Evolutionary conservation across 1,140 invertebrate genomes (phyloP).

Genomic region (Drosophila nasuta): DNA sequence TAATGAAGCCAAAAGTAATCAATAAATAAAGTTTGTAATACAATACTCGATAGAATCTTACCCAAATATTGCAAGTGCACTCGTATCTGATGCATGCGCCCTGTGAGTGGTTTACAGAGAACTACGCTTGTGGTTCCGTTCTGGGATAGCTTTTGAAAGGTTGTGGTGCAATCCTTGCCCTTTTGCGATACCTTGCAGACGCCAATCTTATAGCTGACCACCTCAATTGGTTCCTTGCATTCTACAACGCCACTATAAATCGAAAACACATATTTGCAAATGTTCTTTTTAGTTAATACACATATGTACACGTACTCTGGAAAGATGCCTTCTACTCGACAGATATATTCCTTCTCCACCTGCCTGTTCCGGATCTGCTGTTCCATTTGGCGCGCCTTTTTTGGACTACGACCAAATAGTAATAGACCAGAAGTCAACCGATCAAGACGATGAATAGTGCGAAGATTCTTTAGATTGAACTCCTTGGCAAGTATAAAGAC

Average conservation of each 20-base stretch:
- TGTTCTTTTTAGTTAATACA: neutral
- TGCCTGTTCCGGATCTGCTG: slow-evolving; percentile 96
- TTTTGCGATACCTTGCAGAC: slow-evolving; percentile 96
- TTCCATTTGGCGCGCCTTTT: slow-evolving; percentile 96
- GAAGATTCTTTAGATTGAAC: slow-evolving; percentile 96
- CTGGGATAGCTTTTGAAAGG: slow-evolving; percentile 94
- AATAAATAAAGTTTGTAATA: neutral
- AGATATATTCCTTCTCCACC: slow-evolving; percentile 98
- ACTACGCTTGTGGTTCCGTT: slow-evolving; percentile 97
- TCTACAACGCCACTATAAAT: slow-evolving; percentile 87
- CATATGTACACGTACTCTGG: slow-evolving; percentile 91
- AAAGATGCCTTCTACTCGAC: slow-evolving; percentile 98
- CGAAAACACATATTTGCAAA: neutral
- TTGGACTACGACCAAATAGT: slow-evolving; percentile 96
- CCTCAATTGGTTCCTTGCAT: slow-evolving; percentile 96
- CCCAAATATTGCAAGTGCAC: slow-evolving; percentile 96
- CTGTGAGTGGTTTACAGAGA: slow-evolving; percentile 96
- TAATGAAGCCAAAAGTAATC: neutral
- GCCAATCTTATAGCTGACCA: slow-evolving; percentile 97
- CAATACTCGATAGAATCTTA: slow-evolving; percentile 7
- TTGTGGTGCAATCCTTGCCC: slow-evolving; percentile 96
- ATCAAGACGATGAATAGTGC: slow-evolving; percentile 96
- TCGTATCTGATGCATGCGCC: slow-evolving; percentile 99
- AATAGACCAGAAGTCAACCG: slow-evolving; percentile 97
- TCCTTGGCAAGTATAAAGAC: slow-evolving; percentile 98